phyloP scores from a whole-genome alignment of 2,113 vertebrate species.

The Reinhardtius hippoglossoides region DNA sequence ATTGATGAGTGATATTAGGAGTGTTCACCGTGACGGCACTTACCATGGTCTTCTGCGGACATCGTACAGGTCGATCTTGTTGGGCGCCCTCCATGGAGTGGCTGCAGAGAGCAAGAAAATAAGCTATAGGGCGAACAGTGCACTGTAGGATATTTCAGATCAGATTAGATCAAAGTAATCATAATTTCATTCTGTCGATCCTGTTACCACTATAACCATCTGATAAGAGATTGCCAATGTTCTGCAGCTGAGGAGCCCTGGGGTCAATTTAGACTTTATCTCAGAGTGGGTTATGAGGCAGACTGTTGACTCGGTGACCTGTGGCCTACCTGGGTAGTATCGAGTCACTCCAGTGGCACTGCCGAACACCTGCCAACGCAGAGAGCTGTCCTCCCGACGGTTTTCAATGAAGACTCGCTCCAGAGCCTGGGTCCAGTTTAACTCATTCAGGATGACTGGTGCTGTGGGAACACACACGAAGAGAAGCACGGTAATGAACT shows the following conservation, averaged over 20 bases:
- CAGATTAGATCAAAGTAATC: conserved; percentile 76
- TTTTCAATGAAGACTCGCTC: conserved; percentile 96
- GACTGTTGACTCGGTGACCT: conserved; percentile 40
- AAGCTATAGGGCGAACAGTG: conserved; percentile 28
- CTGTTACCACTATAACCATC: conserved; percentile 64
- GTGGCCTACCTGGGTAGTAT: conserved; percentile 91
- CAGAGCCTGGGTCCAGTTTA: conserved; percentile 96
- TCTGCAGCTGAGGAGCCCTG: conserved; percentile 50
- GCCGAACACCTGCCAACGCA: conserved; percentile 98
- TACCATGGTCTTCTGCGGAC: conserved; percentile 97
- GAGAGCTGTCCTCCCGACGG: conserved; percentile 90
- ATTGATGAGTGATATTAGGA: too few relatives aligned
- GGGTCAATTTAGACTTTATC: conserved; percentile 79
- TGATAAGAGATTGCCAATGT: conserved; percentile 76
- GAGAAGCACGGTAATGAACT: background rate
- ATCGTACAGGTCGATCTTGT: conserved; percentile 98
- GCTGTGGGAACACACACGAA: conserved; percentile 77
- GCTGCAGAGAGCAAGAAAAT: conserved; percentile 80
- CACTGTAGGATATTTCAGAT: conserved; percentile 61
- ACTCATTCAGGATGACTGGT: conserved; percentile 94
- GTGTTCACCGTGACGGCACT: conserved; percentile 62
- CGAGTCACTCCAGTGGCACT: conserved; percentile 97
- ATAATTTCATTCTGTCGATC: conserved; percentile 72
- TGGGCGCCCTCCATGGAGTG: conserved; percentile 94
- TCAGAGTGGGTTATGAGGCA: conserved; percentile 44